Base-by-base conservation (phyloP, 2,797 vertebrate species). In the Bryconaethiops microstoma region DNA sequence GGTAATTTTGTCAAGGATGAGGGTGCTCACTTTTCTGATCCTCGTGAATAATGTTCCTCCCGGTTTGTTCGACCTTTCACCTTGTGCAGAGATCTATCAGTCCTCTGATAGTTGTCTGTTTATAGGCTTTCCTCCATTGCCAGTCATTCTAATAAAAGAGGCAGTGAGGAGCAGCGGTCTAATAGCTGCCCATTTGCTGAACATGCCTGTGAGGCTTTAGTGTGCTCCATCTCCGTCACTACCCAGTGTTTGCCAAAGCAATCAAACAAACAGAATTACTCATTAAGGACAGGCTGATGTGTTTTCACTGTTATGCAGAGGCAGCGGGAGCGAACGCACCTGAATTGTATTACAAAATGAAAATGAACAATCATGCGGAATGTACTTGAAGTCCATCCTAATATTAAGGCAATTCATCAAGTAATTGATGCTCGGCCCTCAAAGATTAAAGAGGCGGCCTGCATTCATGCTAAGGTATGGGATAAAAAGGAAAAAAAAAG, bases 381-480 rank as follows among this genome's bases (percentile, higher is more conserved):
- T 71, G 55, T 62, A 72, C 59, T 80, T 16, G 35, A 23, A 87
- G 86, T 91, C 87, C 83, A 82, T 88, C 77, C 84, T 81, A 82
- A 88, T 88, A 87, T 88, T 86, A 88, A 83, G 60, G 83, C 72
- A 83, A 87, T 91, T 91, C 84, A 89, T 91, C 88, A 88, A 82
- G 29, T 16, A 85, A 85, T 80, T 63, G 86, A 90, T 76, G 83
- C 82, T 77, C 60, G 64, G 77, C 67, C 25, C 74, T 64, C 1
- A 62, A 82, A 65, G 72, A 80, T 86, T 78, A 21, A 85, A 79
- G 83, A 85, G 75, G 82, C 45, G 17, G 6, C 39, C 5, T 63
- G 57, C 21, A 13, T 52, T 35, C 16, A 42, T 13, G 25, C 7
- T 23, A 16, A 0, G 21, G 17, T 16, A 45, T 14, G 16, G 71